phyloP scores from a whole-genome alignment of 2,888 invertebrate genomes.

The Eutolmus rufibarbis region DNA sequence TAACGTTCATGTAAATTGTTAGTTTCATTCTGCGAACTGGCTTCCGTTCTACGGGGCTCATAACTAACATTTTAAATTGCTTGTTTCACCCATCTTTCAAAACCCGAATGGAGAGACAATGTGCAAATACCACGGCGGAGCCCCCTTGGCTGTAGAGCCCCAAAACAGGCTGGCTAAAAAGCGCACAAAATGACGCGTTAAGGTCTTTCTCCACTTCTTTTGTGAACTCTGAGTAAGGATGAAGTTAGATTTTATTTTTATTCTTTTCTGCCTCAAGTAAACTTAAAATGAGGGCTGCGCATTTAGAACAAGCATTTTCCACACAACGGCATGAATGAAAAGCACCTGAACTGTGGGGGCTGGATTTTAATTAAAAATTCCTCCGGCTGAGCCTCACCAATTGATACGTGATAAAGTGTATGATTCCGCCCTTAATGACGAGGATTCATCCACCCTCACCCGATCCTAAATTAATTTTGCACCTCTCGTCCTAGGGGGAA shows the following conservation, averaged over 20 bases:
- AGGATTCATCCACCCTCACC: neutral
- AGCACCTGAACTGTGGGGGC: neutral
- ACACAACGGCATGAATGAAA: neutral
- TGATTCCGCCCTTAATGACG: neutral
- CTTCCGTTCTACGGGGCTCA: neutral
- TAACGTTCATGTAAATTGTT: neutral
- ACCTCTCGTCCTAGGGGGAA: neutral
- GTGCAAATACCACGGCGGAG: neutral
- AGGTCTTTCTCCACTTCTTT: constrained; percentile 1
- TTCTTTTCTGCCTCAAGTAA: neutral
- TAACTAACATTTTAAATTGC: constrained; percentile 16
- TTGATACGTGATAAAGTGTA: neutral
- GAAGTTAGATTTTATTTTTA: neutral
- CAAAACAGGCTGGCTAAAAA: neutral
- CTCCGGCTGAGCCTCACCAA: neutral
- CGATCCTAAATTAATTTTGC: neutral
- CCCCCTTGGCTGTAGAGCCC: neutral
- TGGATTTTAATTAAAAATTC: constrained; percentile 25
- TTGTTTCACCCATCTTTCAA: neutral
- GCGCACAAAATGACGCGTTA: constrained; percentile 26
- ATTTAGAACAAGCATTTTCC: neutral
- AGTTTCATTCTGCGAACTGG: neutral
- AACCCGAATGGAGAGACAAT: neutral
- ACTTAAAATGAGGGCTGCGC: constrained; percentile 14
- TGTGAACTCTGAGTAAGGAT: neutral